Percentiles rank a stretch among this genome's conserved stretches.
Evolutionary conservation across 2,113 vertebrate species (phyloP).

Genomic region (Candoia aspera): DNA sequence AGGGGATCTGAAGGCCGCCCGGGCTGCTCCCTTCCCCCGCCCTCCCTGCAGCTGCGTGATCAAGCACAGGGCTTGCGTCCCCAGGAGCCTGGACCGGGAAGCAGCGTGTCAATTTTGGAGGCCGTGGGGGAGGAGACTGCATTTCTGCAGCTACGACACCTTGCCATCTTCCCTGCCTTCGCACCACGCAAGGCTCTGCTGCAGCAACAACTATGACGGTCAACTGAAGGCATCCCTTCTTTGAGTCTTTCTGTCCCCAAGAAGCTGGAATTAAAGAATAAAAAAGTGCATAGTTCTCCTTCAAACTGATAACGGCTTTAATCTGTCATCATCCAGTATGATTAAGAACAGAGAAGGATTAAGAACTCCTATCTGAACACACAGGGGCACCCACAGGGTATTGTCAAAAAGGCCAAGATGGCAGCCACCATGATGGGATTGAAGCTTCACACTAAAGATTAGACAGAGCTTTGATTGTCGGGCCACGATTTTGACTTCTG

Average conservation of each 20-base stretch:
- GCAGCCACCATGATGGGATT: background rate
- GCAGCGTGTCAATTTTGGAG: background rate
- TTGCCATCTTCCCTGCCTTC: background rate
- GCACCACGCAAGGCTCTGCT: background rate
- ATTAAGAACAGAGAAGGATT: background rate
- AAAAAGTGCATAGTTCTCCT: background rate
- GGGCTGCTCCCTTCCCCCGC: background rate
- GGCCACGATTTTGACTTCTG: background rate
- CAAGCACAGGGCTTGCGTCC: background rate
- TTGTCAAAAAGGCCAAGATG: background rate
- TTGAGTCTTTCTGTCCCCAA: background rate
- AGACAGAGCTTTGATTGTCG: background rate
- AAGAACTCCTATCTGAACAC: background rate
- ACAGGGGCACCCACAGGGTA: background rate
- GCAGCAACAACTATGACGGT: background rate
- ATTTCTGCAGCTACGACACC: background rate
- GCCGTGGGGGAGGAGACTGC: background rate
- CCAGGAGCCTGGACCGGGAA: background rate
- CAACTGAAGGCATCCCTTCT: background rate
- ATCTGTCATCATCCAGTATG: background rate
- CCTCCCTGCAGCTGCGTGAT: background rate
- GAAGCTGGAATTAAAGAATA: background rate
- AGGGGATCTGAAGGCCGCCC: no score
- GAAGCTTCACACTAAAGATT: background rate
- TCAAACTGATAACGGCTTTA: background rate